Percentiles rank a stretch among this genome's conserved stretches.
These are phyloP conservation scores for Pogonophryne albipinna DNA, from an alignment of 2,797 vertebrate species.

Conservation along the genomic window DNA sequence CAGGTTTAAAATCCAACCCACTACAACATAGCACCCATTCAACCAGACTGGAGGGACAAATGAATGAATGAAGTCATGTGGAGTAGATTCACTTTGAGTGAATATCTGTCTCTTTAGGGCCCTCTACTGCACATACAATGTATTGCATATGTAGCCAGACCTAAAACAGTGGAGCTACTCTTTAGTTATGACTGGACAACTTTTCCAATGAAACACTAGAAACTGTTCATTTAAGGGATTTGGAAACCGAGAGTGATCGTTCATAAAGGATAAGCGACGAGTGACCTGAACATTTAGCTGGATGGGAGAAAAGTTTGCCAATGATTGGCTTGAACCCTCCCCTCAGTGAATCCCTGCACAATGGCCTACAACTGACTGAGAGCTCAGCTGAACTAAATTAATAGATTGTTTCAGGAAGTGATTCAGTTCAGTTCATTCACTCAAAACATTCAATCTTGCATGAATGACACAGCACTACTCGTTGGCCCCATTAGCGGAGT, in stretches of 20 bases:
- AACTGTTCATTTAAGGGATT: neutral
- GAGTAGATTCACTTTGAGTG: neutral
- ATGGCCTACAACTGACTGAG: neutral
- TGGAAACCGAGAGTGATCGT: neutral
- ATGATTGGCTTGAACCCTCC: neutral
- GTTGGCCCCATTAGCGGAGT: neutral
- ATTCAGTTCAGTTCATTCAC: neutral
- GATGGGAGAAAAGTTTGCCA: neutral
- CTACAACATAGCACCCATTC: neutral
- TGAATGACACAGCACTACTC: neutral
- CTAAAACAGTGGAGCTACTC: neutral
- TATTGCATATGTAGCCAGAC: neutral
- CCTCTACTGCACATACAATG: neutral
- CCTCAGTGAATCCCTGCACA: neutral
- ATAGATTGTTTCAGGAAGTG: too few relatives aligned
- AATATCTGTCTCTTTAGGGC: neutral
- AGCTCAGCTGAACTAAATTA: neutral
- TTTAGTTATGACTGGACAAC: neutral
- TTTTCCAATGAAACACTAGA: neutral
- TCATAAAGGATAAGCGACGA: neutral
- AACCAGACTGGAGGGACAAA: neutral
- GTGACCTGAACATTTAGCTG: neutral
- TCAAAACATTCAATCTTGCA: neutral
- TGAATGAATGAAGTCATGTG: neutral
- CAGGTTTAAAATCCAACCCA: neutral